Evolutionary conservation across 1,140 invertebrate genomes (phyloP), one percentile per base, ranked within the genome.

Genomic region (Bombus breviceps): DNA sequence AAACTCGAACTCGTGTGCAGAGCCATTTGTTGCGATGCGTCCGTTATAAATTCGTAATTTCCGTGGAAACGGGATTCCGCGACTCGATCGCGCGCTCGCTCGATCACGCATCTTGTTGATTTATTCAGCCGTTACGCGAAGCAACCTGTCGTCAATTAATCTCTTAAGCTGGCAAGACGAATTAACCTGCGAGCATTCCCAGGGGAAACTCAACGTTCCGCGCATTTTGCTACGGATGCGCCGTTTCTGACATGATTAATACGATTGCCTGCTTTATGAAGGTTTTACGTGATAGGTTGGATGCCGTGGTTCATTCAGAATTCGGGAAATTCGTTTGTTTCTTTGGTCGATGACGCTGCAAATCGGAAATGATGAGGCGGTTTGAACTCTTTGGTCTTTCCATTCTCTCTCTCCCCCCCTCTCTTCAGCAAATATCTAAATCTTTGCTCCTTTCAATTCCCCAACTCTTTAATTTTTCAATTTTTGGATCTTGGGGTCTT

Each of bases 131-230:
- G 82, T 71, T 59, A 22, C 66, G 66, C n/a, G 75, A 71, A 72
- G 79, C 82, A 84, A 79, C 75, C 82, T 43, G 82, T 72, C 82
- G 39, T 53, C 75, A 34, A 84, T 84, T 84, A 84, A 84, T 84
- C 82, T 78, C 82, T 71, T 84, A 59, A 79, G 66, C 57, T 59
- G 75, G 75, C 75, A 84, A 84, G 75, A 79, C 66, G 82, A 72
- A 84, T 84, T 84, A 84, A 71, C 75, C 39, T 32, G 39, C 66
- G 66, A 77, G 53, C 25, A 18, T n/a, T 76, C 3, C 18, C 47
- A 34, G 32, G 37, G 47, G 41, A 34, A 59, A 75, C 25, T 32
- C 43, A 53, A 28, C 41, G 72, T 34, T 53, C 47, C 34, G 15
- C 34, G 22, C 74, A n/a, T 47, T 73, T 41, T 28, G 18, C 32